These are phyloP conservation scores for Eristalis tenax DNA, from an alignment of 2,888 invertebrate genomes.

Conservation along the genomic window DNA sequence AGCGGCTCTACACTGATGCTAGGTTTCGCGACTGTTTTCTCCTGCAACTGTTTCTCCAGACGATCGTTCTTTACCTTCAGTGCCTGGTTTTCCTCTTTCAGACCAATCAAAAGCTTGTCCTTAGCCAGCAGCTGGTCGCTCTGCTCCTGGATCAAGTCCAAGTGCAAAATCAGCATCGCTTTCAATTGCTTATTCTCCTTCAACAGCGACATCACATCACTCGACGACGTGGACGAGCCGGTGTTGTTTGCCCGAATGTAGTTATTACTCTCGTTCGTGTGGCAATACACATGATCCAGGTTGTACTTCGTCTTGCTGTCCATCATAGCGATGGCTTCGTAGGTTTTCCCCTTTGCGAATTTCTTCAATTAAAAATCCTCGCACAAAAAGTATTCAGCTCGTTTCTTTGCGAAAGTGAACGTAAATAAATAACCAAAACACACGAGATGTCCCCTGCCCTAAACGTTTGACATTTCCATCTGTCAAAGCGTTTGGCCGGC, in stretches of 20 bases:
- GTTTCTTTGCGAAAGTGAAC: background rate
- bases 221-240: conserved; percentile 49
- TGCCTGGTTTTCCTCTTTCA: conserved; percentile 90
- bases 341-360: conserved; percentile 53
- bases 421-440: conserved; percentile 67
- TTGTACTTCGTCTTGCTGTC: conserved; percentile 75
- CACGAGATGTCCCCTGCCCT: conserved; percentile 21
- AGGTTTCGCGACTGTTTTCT: conserved; percentile 73
- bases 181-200: conserved; percentile 83
- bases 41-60: conserved; percentile 74
- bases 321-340: conserved; percentile 64
- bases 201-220: conserved; percentile 77
- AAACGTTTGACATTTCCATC: conserved; percentile 59
- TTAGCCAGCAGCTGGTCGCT: conserved; percentile 91
- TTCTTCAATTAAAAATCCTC: conserved; percentile 54
- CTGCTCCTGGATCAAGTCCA: conserved; percentile 95
- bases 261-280: conserved; percentile 75
- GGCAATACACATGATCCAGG: conserved; percentile 78
- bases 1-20: conserved; percentile 75
- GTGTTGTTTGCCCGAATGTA: conserved; percentile 75
- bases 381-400: background rate
- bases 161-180: conserved; percentile 90
- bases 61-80: conserved; percentile 82
- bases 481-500: conserved; percentile 53
- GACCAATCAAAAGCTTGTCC: conserved; percentile 88